phyloP scores from a whole-genome alignment of 2,797 vertebrate species.

The Artibeus lituratus region DNA sequence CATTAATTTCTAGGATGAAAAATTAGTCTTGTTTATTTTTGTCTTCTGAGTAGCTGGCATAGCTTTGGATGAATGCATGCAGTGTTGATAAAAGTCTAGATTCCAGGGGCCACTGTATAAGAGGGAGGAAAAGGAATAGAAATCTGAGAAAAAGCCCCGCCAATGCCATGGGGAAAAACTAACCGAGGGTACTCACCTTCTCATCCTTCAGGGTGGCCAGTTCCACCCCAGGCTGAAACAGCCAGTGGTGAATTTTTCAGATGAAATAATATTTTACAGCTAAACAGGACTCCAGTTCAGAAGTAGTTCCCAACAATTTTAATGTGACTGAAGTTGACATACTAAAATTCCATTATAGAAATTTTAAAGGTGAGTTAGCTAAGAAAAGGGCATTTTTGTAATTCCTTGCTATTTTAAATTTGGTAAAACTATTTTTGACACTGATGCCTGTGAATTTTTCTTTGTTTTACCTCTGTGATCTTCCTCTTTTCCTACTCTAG shows the following conservation, averaged over 20 bases:
- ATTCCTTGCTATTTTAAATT: not conserved
- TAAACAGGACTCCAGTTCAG: not conserved
- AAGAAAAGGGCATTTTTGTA: not conserved
- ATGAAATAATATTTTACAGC: not conserved
- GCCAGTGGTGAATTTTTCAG: not conserved
- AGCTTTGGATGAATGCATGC: not conserved
- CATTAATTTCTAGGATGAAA: not conserved
- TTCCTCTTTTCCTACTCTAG: not conserved
- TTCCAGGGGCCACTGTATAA: not conserved
- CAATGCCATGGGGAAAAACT: no score
- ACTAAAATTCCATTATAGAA: not conserved
- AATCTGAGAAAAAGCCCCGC: not conserved
- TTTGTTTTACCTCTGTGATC: not conserved
- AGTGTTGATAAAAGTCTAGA: not conserved
- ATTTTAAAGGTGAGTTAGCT: not conserved
- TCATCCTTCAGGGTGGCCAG: not conserved
- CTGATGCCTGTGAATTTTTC: not conserved
- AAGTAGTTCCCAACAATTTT: not conserved
- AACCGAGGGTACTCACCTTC: not conserved
- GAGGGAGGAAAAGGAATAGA: not conserved
- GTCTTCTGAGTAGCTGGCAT: not conserved
- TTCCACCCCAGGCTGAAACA: not conserved
- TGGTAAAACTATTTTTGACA: not conserved
- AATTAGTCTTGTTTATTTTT: not conserved
- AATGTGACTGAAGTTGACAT: not conserved